Evolutionary conservation across 1,140 invertebrate species (phyloP).

Genomic region (Drosophila trapezifrons): DNA sequence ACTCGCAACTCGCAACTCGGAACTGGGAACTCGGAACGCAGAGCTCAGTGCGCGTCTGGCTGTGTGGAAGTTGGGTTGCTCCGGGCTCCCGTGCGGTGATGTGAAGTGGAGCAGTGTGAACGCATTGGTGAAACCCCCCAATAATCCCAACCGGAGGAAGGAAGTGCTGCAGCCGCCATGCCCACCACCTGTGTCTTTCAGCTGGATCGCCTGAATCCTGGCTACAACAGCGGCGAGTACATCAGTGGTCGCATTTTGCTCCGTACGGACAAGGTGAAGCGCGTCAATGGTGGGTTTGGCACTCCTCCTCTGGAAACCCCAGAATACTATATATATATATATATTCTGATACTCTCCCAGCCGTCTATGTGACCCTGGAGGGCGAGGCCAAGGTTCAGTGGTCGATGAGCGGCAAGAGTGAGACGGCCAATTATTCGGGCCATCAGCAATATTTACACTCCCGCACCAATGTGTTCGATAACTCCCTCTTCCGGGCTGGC

Average conservation of each 20-base stretch:
- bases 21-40: constrained; percentile 13
- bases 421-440: constrained; percentile 78
- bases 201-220: constrained; percentile 77
- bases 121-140: background rate
- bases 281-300: constrained; percentile 73
- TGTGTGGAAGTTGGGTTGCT: constrained; percentile 67
- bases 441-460: constrained; percentile 81
- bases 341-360: constrained; percentile 30
- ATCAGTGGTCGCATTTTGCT: constrained; percentile 76
- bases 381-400: constrained; percentile 82
- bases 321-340: background rate
- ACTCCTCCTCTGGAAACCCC: background rate
- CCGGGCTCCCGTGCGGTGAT: constrained; percentile 22
- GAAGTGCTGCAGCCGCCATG: constrained; percentile 51
- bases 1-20: constrained; percentile 17
- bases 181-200: constrained; percentile 80
- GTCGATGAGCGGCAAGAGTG: constrained; percentile 81
- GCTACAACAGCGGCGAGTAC: constrained; percentile 80
- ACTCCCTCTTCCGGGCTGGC: constrained; percentile 85
- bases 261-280: constrained; percentile 78
- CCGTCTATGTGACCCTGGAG: constrained; percentile 79
- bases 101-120: constrained; percentile 8
- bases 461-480: constrained; percentile 81
- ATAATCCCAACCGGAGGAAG: constrained; percentile 3
- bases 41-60: constrained; percentile 76